These are phyloP conservation scores for Lathamus discolor DNA, from an alignment of 2,113 vertebrate species.

Conservation along the genomic window DNA sequence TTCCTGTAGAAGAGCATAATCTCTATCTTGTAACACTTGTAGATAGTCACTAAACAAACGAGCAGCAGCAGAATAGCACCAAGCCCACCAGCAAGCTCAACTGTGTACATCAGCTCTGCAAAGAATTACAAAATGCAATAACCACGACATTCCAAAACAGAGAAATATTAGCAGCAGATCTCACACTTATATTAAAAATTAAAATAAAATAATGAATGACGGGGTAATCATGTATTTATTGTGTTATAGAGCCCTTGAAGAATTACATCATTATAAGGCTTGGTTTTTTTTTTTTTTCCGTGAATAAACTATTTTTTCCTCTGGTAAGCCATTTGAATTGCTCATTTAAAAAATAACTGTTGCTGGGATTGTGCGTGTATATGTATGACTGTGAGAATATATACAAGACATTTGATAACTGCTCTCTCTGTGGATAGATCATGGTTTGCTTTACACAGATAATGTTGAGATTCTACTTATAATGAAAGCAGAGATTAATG, in stretches of 20 bases:
- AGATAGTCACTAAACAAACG: conserved; percentile 92
- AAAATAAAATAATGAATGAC: background rate
- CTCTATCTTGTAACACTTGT: conserved; percentile 98
- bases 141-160: background rate
- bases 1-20: conserved; percentile 97
- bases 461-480: background rate
- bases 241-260: background rate
- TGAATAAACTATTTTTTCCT: background rate
- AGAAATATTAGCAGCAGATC: background rate
- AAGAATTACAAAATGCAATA: conserved; percentile 55
- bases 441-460: background rate
- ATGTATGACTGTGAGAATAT: background rate
- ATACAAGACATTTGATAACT: background rate
- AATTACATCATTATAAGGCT: background rate
- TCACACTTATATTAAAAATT: background rate
- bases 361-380: background rate
- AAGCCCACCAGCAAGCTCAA: conserved; percentile 96
- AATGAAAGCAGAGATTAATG: background rate
- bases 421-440: background rate
- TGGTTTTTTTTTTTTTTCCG: background rate
- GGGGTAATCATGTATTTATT: background rate
- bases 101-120: conserved; percentile 96
- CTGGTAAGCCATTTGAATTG: background rate
- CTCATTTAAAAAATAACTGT: background rate
- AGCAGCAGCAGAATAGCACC: conserved; percentile 95